These are phyloP conservation scores for Zoanthus sociatus DNA, from an alignment of 92 coral and sea anemone genomes.

Conservation along the genomic window DNA sequence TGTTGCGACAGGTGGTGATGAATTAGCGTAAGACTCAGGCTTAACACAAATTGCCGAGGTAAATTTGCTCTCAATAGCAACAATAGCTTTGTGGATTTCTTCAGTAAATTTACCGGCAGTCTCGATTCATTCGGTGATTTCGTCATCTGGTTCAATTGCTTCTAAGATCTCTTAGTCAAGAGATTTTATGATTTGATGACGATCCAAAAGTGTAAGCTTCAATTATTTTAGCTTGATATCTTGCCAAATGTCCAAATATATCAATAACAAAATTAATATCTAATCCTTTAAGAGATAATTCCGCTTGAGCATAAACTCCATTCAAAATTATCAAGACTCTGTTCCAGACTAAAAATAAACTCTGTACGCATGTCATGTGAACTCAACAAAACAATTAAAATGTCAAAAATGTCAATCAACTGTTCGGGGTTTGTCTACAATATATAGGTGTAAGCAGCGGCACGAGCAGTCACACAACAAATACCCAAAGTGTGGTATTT, in stretches of 20 bases:
- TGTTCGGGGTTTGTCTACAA: no score
- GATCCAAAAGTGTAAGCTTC: neutral
- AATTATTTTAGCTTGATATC: neutral
- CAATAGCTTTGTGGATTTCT: slow-evolving; percentile 7
- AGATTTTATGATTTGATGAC: neutral
- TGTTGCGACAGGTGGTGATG: slow-evolving; percentile 9
- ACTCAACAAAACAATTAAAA: no score
- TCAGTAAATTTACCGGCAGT: slow-evolving; percentile 4
- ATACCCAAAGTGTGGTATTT: no score
- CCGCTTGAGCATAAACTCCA: no score
- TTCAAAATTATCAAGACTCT: no score
- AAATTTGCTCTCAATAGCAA: neutral
- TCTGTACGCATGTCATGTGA: no score
- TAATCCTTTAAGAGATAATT: no score
- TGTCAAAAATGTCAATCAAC: no score
- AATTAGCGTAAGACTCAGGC: neutral
- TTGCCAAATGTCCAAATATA: neutral
- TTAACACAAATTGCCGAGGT: neutral
- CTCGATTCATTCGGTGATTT: neutral
- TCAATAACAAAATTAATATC: no score
- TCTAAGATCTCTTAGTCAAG: neutral
- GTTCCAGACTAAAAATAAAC: no score
- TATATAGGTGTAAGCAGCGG: no score
- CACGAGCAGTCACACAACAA: no score
- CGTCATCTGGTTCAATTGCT: neutral